These are phyloP conservation scores for Neotoxoptera formosana DNA, from an alignment of 1,140 invertebrate genomes.

Conservation along the genomic window DNA sequence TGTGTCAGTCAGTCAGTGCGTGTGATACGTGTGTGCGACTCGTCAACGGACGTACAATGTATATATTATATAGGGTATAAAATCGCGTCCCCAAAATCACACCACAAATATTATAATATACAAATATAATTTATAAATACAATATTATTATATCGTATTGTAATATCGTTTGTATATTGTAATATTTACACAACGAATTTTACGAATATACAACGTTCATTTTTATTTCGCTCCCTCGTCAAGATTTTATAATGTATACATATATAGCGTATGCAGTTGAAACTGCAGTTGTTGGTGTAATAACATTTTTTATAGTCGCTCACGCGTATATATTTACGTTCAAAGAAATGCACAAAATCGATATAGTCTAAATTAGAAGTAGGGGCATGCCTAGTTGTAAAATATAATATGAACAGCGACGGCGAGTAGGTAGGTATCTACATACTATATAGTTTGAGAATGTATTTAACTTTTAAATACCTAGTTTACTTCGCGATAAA, in stretches of 20 bases:
- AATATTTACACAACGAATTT: conserved; percentile 16
- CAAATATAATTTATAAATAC: not conserved
- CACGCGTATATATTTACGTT: not conserved
- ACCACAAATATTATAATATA: not conserved
- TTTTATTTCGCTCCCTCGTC: not conserved
- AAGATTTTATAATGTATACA: not conserved
- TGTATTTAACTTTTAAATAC: too few species aligned
- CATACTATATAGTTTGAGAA: not conserved
- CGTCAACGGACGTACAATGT: not conserved
- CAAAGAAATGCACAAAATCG: not conserved
- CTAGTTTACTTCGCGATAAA: not conserved
- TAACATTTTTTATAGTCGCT: not conserved
- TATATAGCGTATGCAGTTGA: not conserved
- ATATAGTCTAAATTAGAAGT: not conserved
- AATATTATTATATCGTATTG: not conserved
- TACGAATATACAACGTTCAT: not conserved
- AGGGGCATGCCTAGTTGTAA: not conserved
- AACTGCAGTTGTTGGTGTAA: not conserved
- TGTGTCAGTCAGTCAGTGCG: conserved; percentile 34
- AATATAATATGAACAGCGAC: not conserved
- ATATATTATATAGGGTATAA: conserved; percentile 7
- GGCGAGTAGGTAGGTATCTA: not conserved
- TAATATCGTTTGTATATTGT: not conserved
- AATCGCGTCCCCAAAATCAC: conserved; percentile 21
- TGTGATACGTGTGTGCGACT: not conserved